These are phyloP conservation scores for Anastrepha ludens DNA, from an alignment of 1,140 invertebrate genomes.

Conservation along the genomic window DNA sequence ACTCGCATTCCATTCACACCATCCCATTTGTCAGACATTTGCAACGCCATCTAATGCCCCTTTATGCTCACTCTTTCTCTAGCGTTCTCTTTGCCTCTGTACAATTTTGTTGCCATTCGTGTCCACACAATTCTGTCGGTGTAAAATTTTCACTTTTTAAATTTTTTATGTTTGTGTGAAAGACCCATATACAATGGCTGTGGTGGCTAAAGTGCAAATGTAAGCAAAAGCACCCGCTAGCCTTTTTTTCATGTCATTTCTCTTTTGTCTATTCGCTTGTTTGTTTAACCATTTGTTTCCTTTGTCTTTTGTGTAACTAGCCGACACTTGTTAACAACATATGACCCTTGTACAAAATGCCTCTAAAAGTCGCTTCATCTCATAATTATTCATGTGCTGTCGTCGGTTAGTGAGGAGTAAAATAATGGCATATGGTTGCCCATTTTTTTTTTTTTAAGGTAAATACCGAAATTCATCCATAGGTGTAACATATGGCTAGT, in stretches of 20 bases:
- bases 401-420: background rate
- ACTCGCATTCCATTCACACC: too few relatives aligned
- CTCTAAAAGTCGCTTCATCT: background rate
- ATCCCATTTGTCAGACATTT: background rate
- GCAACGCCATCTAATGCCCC: background rate
- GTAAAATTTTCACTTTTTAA: background rate
- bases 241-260: background rate
- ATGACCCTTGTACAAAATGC: background rate
- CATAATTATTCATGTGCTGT: background rate
- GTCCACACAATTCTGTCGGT: background rate
- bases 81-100: background rate
- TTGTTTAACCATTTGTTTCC: background rate
- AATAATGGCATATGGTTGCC: too few relatives aligned
- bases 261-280: conserved; percentile 3
- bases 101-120: background rate
- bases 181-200: background rate
- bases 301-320: background rate
- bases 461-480: background rate
- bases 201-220: background rate
- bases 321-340: background rate
- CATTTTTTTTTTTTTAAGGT: background rate
- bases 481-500: too few relatives aligned
- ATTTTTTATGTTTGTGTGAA: background rate
- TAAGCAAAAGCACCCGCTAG: background rate
- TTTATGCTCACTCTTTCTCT: background rate